A percentile compares a stretch with the other conserved stretches of the same genome.
Evolutionary conservation across 2,113 vertebrate species (phyloP).

Genomic region (Trematomus loennbergii): DNA sequence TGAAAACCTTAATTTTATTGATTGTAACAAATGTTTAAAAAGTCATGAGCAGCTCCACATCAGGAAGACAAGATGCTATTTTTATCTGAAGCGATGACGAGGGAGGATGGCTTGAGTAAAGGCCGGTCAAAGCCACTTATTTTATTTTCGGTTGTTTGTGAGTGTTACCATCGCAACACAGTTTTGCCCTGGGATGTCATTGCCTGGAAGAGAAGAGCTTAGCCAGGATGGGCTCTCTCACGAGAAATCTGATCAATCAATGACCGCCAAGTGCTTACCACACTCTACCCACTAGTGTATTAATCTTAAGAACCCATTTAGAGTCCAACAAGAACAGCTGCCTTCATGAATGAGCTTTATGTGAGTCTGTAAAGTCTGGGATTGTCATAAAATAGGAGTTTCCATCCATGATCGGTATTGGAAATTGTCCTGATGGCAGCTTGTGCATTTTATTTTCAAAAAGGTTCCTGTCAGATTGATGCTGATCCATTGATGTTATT

Average conservation of each 20-base stretch:
- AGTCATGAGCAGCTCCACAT: slow-evolving; percentile 26
- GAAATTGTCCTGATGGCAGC: not conserved
- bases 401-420: too few species aligned
- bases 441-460: not conserved
- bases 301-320: slow-evolving; percentile 6
- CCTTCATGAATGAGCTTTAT: not conserved
- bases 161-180: slow-evolving; percentile 64
- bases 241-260: slow-evolving; percentile 26
- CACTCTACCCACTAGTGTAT: slow-evolving; percentile 1
- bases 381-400: not conserved
- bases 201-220: slow-evolving; percentile 31
- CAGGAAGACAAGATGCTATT: slow-evolving; percentile 19
- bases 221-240: slow-evolving; percentile 30
- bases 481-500: not conserved
- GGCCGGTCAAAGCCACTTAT: slow-evolving; percentile 17
- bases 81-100: slow-evolving; percentile 30
- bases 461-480: not conserved
- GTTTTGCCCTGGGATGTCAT: slow-evolving; percentile 47
- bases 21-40: slow-evolving; percentile 21
- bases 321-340: slow-evolving; percentile 10
- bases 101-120: slow-evolving; percentile 22
- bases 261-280: slow-evolving; percentile 44
- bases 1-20: not conserved
- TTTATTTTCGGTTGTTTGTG: slow-evolving; percentile 71
- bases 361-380: not conserved